Conservation (phyloP, 2,888 invertebrate species). For the Drosophila acutilabella region DNA sequence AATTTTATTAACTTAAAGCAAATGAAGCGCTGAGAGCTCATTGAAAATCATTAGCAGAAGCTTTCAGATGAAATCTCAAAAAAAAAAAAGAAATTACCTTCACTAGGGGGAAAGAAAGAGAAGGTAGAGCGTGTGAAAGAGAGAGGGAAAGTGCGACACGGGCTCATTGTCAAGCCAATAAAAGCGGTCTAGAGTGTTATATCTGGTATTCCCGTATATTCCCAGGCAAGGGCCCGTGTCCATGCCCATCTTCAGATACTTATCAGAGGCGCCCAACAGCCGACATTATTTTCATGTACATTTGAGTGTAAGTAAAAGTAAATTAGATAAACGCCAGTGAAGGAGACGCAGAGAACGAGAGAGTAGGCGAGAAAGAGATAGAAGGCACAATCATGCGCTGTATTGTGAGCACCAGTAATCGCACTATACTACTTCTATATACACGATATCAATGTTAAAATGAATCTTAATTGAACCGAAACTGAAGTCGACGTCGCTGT, state of each 20-base stretch:
- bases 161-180: conserved; percentile 79
- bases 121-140: neutral
- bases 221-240: conserved; percentile 21
- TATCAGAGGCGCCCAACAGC: conserved; percentile 68
- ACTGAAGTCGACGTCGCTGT: conserved; percentile 43
- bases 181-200: conserved; percentile 36
- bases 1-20: conserved; percentile 52
- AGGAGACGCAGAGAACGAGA: neutral
- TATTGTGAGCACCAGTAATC: conserved; percentile 46
- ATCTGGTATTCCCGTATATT: conserved; percentile 17
- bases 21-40: conserved; percentile 62
- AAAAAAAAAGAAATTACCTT: conserved; percentile 54
- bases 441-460: conserved; percentile 61
- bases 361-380: neutral
- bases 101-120: conserved; percentile 4
- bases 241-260: conserved; percentile 49
- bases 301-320: conserved; percentile 74
- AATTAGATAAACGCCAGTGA: conserved; percentile 73
- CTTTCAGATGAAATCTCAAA: conserved; percentile 3
- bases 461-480: conserved; percentile 77
- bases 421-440: conserved; percentile 15
- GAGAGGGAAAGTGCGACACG: conserved; percentile 42
- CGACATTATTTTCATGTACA: conserved; percentile 37
- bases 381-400: conserved; percentile 69
- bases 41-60: conserved; percentile 66